phyloP scores from a whole-genome alignment of 1,140 invertebrate species.

The Drosophila micromelanica region DNA sequence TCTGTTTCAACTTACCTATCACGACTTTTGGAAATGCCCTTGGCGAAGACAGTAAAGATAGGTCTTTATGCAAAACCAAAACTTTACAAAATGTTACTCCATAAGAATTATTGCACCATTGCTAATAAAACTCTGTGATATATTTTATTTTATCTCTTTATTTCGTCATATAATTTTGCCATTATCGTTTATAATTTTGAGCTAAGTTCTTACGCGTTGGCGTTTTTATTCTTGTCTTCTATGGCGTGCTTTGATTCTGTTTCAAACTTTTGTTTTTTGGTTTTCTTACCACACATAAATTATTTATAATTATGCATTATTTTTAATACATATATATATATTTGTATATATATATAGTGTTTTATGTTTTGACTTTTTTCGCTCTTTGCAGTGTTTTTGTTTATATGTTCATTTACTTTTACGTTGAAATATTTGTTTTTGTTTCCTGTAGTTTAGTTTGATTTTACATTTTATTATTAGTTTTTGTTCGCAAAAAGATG shows the following conservation, averaged over 20 bases:
- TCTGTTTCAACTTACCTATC: too few species aligned
- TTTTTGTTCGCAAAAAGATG: conserved; percentile 52
- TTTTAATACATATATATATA: conserved; percentile 3
- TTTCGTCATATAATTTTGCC: conserved; percentile 78
- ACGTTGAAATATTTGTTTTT: conserved; percentile 23
- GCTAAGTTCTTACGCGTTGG: conserved; percentile 70
- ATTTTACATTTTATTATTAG: conserved; percentile 77
- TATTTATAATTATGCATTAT: conserved; percentile 67
- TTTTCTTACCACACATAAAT: conserved; percentile 65
- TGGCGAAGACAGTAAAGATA: neutral
- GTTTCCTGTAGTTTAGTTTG: conserved; percentile 77
- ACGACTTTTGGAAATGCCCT: conserved; percentile 3
- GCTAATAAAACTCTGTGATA: neutral
- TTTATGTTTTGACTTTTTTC: conserved; percentile 34
- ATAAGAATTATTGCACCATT: neutral
- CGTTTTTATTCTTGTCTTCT: conserved; percentile 50
- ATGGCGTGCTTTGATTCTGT: conserved; percentile 71
- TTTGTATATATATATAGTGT: conserved; percentile 34
- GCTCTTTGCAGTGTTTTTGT: conserved; percentile 15
- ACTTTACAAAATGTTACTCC: too few species aligned
- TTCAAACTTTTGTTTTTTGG: conserved; percentile 46
- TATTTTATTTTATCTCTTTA: conserved; percentile 65
- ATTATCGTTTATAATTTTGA: conserved; percentile 73
- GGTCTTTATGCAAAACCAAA: too few species aligned
- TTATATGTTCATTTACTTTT: conserved; percentile 19